Evolutionary conservation across 2,113 vertebrate genomes (phyloP).

Genomic region (Cavia aperea): DNA sequence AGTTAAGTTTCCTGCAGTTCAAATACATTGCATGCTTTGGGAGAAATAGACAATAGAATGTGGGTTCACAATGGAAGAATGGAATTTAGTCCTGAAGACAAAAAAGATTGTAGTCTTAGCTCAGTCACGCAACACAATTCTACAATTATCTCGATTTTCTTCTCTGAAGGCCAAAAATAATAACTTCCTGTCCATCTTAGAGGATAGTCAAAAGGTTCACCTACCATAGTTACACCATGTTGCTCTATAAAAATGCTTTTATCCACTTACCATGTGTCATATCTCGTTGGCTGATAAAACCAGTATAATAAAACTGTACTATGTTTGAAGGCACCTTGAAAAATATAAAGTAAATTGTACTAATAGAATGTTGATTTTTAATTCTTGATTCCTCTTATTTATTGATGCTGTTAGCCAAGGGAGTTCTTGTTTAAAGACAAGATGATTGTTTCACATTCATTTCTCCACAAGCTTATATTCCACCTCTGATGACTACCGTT

Average conservation of each 20-base stretch:
- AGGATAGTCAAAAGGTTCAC: background rate
- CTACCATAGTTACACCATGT: background rate
- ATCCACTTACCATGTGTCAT: background rate
- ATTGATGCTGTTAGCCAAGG: background rate
- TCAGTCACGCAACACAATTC: background rate
- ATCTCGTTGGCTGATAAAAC: background rate
- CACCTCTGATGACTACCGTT: background rate
- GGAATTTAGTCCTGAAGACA: background rate
- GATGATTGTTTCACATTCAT: background rate
- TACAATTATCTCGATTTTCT: background rate
- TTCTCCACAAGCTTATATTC: background rate
- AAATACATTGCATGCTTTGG: background rate
- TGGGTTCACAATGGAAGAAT: background rate
- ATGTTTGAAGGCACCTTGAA: background rate
- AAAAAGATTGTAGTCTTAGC: background rate
- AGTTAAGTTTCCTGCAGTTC: background rate
- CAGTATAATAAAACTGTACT: background rate
- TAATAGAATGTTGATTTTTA: background rate
- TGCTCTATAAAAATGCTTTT: background rate
- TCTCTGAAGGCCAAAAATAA: background rate
- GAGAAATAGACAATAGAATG: background rate
- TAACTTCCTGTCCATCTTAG: background rate
- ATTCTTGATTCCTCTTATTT: background rate
- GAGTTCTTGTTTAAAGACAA: background rate
- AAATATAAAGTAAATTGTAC: background rate